Evolutionary conservation across 2,797 vertebrate genomes (phyloP).

Genomic region (Mormyrus hasselquistii): DNA sequence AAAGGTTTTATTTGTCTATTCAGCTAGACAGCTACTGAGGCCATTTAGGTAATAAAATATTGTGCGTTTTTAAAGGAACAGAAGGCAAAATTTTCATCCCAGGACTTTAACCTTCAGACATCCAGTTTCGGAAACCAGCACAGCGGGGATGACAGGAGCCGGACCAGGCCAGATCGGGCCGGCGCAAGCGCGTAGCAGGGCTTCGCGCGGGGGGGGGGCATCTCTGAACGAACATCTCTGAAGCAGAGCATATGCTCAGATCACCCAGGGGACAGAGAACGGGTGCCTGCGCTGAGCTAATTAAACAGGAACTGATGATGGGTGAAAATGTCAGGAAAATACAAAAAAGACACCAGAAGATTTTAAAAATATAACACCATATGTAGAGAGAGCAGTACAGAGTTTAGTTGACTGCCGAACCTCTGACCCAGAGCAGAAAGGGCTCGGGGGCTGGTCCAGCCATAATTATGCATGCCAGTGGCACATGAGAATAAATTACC

Average conservation of each 20-base stretch:
- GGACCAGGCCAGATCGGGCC: neutral
- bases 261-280: neutral
- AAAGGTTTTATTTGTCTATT: neutral
- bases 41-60: constrained; percentile 7
- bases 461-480: neutral
- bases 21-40: neutral
- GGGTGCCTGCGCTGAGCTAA: neutral
- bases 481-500: neutral
- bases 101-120: constrained; percentile 5
- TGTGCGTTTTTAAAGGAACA: neutral
- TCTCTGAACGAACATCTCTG: neutral
- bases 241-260: neutral
- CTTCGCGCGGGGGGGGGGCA: neutral
- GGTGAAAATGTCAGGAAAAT: constrained; percentile 9
- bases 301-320: constrained; percentile 10
- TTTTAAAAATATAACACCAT: neutral
- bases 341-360: neutral
- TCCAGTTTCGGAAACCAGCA: neutral
- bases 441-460: neutral
- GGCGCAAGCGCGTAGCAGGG: neutral
- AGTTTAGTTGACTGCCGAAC: neutral
- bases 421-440: neutral
- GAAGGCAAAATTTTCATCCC: neutral
- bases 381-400: neutral
- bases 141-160: neutral